Evolutionary conservation across 2,113 vertebrate species (phyloP), one percentile per base, ranked within the genome.

Genomic region (Saccopteryx leptura): DNA sequence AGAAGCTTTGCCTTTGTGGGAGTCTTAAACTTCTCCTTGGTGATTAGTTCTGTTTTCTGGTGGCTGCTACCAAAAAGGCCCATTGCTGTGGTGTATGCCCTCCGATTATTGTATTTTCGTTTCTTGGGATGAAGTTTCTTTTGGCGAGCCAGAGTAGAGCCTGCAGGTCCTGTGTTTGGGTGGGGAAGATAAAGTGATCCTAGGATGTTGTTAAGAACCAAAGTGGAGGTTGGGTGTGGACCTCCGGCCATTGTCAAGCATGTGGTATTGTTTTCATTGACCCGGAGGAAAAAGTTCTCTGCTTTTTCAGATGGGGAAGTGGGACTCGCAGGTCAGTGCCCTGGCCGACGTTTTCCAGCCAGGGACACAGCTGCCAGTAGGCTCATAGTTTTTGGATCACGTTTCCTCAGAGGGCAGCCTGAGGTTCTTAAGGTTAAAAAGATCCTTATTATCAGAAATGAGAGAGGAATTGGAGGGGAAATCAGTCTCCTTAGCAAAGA

Each of bases 81-180:
- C 23, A 50, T 90, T 80, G 26, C 78, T 90, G 0, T 95, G 69
- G 31, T 63, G 17, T 68, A 4, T 50, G 26, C 19, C 7, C 15
- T 66, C n/a, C 78, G 78, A 11, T 5, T 78, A 71, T 82, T 94
- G 88, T 63, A 46, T 26, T 33, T 81, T 90, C 96, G 72, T 78
- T 72, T 78, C 19, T 88, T 69, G 56, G 66, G 58, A 13, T 91
- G 68, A 78, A 90, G 71, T 72, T 88, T 56, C 31, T 91, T 69
- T 78, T 54, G 52, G 83, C 28, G 39, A 76, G 61, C 17, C 33
- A 46, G 60, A 80, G 26, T 4, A 63, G 33, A 93, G 31, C 48
- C 31, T 24, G 15, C 1, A 18, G 17, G 18, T 4, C 15, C 56
- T 5, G 0, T 24, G 4, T 94, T 75, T 88, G 54, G 26, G 66